Evolutionary conservation across 2,797 vertebrate genomes (phyloP).

Genomic region (Mionectes olivaceus): DNA sequence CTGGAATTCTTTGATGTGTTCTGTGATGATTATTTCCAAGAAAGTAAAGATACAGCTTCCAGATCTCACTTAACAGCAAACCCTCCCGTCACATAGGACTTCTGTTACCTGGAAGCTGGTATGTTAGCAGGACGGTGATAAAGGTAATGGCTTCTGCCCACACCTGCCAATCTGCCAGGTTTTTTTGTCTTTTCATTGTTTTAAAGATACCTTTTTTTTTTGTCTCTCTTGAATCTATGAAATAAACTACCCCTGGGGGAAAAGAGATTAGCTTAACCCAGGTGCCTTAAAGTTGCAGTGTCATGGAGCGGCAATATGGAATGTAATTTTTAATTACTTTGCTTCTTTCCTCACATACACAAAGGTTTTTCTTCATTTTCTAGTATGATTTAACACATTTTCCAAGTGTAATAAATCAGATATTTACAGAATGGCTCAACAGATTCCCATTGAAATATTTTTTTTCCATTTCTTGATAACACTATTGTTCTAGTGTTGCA

Average conservation of each 20-base stretch:
- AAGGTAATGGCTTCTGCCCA: neutral
- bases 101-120: neutral
- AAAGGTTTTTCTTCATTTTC: neutral
- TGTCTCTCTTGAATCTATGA: neutral
- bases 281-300: neutral
- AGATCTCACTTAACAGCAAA: neutral
- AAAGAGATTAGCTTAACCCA: neutral
- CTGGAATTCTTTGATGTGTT: neutral
- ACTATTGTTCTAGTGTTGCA: neutral
- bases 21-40: neutral
- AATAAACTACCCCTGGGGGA: neutral
- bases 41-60: neutral
- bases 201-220: neutral
- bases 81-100: accelerated
- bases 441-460: neutral
- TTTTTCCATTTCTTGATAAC: neutral
- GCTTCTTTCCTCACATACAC: neutral
- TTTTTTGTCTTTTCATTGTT: neutral
- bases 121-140: neutral
- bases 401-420: neutral
- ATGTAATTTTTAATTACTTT: neutral
- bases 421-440: neutral
- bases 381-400: neutral
- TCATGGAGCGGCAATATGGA: accelerated
- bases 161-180: neutral